Evolutionary conservation across 2,113 vertebrate genomes (phyloP), one percentile per base, ranked within the genome.

Genomic region (Tonatia bakeri): DNA sequence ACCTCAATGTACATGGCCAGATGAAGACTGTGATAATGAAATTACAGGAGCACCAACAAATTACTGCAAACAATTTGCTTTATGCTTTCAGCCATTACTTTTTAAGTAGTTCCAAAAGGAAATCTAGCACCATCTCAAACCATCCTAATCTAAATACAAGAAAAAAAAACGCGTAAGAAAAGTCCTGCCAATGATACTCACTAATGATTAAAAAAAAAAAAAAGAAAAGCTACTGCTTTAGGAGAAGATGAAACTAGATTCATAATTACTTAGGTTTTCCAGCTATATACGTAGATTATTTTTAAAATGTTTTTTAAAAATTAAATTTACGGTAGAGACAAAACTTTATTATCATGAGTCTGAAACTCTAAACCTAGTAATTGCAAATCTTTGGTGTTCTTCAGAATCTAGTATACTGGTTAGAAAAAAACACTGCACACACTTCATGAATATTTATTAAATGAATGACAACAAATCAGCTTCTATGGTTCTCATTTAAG

Each of bases 201-300:
- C 40, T 90, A 24, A 93, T 11, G 20, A 12, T 75, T 94, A 94
- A 45, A 88, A 91, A 91, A 82, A 96, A 94, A 45, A 88, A 91
- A 91, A 82, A 81, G 36, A 85, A 76, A 69, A 82, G 28, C 3
- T 38, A 75, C n/a, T 80, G 47, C 50, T 94, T 90, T 87, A 75
- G 38, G 56, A 91, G 73, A 45, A 94, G 33, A 24, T 81, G 4
- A 3, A 90, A 76, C 40, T 76, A 47, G 56, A 67, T 20, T 87
- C 22, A 31, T 40, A 47, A 61, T 54, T 79, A 52, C n/a, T 93
- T 43, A 91, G 28, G 14, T 75, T 86, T 84, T 73, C 90, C 28
- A 82, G 45, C 19, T 77, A 82, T 5, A 67, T 43, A 77, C 2
- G 36, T 80, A 90, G 40, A 67, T 67, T 67, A 81, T 75, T 80